Evolutionary conservation across 2,888 invertebrate species (phyloP), one percentile per base, ranked within the genome.

Genomic region (Tiliacea aurago): DNA sequence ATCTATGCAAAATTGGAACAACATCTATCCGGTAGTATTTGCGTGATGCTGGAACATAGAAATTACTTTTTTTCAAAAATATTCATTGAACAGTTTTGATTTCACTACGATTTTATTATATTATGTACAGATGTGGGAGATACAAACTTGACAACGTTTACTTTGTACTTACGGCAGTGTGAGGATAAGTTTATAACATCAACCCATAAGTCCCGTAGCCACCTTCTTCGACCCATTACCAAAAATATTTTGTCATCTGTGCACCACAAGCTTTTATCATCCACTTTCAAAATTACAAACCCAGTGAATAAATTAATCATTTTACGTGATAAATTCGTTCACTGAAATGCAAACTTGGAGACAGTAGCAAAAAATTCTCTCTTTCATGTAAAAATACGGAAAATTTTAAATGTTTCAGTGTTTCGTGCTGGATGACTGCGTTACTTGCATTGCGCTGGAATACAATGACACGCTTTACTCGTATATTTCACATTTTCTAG

Each of bases 381-480:
- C 45, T 37, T 49, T 43, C n/a, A 62, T 20, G 49, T 79, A 80
- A 61, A 76, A 61, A 62, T 56, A 33, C 33, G 43, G 47, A 61
- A 80, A 41, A 49, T 72, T 79, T 79, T 43, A 72, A 72, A 58
- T 33, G 55, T 65, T 79, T 53, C 59, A 72, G 72, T 72, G 73
- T 72, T 78, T 56, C 55, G 13, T 15, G 23, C 23, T 53, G 59
- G 47, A 61, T 64, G 59, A 47, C 78, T 71, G 63, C 64, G 61
- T 23, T 67, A n/a, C 28, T 47, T 63, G 78, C 63, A 55, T 63
- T 45, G 73, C 61, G 18, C 61, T 65, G 64, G 43, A 37, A 73
- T 62, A 45, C 49, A 73, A 73, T 73, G 65, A 73, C 80, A 66
- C 49, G 64, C 37, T 62, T 62, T 80, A 20, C 61, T 73, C 45